Evolutionary conservation across 2,113 vertebrate genomes (phyloP).

Genomic region (Oceanites oceanicus): DNA sequence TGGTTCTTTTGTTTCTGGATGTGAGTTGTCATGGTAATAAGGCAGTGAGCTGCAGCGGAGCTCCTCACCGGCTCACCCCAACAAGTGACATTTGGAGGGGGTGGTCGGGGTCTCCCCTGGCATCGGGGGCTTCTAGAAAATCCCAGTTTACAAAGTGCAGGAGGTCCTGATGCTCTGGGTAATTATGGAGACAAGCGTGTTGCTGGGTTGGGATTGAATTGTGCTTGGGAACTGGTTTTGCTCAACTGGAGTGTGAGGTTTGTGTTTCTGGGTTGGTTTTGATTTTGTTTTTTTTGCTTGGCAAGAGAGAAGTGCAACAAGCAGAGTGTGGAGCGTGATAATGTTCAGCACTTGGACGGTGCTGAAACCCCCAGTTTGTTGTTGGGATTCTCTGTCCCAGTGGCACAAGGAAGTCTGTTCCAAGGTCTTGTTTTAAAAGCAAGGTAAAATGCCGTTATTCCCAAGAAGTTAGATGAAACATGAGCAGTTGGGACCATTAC

Average conservation of each 20-base stretch:
- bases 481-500: neutral
- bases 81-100: neutral
- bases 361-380: neutral
- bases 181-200: neutral
- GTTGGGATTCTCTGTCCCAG: accelerated
- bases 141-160: neutral
- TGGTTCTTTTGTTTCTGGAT: conserved; percentile 28
- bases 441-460: neutral
- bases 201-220: neutral
- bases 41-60: neutral
- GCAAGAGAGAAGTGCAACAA: neutral
- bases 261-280: neutral
- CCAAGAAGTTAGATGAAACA: neutral
- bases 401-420: neutral
- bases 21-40: conserved; percentile 21
- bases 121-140: neutral
- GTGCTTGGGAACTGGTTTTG: neutral
- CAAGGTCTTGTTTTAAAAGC: neutral
- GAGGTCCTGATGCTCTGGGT: neutral
- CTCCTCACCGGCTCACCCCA: neutral
- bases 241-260: accelerated
- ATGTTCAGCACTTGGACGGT: neutral
- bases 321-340: neutral
- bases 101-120: neutral
- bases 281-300: neutral